Evolutionary conservation across 2,888 invertebrate species (phyloP).

Genomic region (Molanna angustata): DNA sequence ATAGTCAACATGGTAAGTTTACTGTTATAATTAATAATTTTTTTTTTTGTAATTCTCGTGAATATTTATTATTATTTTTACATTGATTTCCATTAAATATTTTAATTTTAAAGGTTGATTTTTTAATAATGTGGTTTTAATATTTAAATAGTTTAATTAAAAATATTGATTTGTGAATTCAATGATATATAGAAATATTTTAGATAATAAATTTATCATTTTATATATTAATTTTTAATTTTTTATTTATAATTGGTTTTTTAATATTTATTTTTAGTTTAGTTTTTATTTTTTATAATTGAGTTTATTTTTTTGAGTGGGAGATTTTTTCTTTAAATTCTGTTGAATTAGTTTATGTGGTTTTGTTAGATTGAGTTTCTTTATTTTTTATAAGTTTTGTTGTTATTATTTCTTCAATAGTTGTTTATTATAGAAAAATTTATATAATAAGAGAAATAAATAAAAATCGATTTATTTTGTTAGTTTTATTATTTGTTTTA

Average conservation of each 20-base stretch:
- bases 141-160: conserved; percentile 64
- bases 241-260: conserved; percentile 43
- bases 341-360: conserved; percentile 48
- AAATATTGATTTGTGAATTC: conserved; percentile 68
- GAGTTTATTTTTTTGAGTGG: conserved; percentile 54
- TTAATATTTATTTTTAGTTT: conserved; percentile 42
- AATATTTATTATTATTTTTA: conserved; percentile 60
- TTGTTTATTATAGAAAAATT: conserved; percentile 61
- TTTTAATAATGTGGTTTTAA: conserved; percentile 51
- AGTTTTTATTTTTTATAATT: conserved; percentile 50
- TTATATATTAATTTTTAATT: conserved; percentile 40
- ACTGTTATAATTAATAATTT: conserved; percentile 52
- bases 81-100: conserved; percentile 65
- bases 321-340: conserved; percentile 54
- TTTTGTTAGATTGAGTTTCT: conserved; percentile 64
- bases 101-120: conserved; percentile 56
- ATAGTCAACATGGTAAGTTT: conserved; percentile 59
- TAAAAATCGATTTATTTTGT: conserved; percentile 62
- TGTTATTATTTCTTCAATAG: conserved; percentile 63
- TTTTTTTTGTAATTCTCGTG: conserved; percentile 50
- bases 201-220: conserved; percentile 54
- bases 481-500: conserved; percentile 63
- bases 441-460: conserved; percentile 60
- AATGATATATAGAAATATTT: conserved; percentile 55
- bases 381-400: conserved; percentile 64